Base-by-base conservation (phyloP, 2,797 vertebrate genomes). In the Lithobates pipiens region DNA sequence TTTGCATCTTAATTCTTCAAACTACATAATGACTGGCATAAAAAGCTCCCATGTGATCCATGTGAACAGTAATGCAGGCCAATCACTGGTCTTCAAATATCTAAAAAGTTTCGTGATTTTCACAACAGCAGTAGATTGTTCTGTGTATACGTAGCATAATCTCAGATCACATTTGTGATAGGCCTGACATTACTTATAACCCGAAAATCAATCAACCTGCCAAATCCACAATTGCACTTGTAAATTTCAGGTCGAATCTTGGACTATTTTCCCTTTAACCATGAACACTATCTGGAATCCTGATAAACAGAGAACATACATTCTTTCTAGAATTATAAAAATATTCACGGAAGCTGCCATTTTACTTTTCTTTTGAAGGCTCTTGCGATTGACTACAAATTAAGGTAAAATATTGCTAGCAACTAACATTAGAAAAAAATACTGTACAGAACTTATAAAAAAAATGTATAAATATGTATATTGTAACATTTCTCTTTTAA, bases 381-480 rank as follows among this genome's bases (percentile, higher is more conserved):
- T 13, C 44, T 13, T 8, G 11, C 2, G 42, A 10, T 11, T 11
- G 11, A 9, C 44, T 46, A 46, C 44, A 71, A 46, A 71, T 34
- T 39, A 71, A 71, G 32, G 39, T 8, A 39, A 70, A 70, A 18
- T 5, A 8, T 71, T 71, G 5, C 69, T 71, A 36, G 18, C 32
- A 34, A 70, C 21, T 2, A 34, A 70, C 15, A 7, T 34, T 9
- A 6, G 13, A 39, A 57, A 23, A 42, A 42, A n/a, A 42, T 13
- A 70, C 39, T 44, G 42, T 16, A 81, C 46, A 68, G 39, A 68
- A 68, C 36, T 21, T 78, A 72, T 36, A 72, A 72, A 46, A 72
- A 46, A 29, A 71, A 70, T 72, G 21, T 80, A 70, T 32, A 79
- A 25, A 80, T 39, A 57, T n/a, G 34, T 27, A 25, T 32, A 61